These are phyloP conservation scores for Pollenia griseotomentosa DNA, from an alignment of 2,888 invertebrate species.

Conservation along the genomic window DNA sequence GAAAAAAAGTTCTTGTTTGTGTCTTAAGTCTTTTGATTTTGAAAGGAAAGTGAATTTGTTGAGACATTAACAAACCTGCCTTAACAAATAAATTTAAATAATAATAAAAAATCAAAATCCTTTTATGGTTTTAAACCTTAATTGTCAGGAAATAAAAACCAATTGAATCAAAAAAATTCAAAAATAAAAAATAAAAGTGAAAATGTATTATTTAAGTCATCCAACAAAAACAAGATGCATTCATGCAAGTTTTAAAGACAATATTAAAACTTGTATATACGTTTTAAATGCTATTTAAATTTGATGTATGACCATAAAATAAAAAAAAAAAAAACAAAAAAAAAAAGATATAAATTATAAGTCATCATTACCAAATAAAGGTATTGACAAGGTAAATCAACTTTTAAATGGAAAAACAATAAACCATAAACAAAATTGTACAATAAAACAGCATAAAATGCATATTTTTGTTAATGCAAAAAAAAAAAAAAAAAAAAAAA, in stretches of 20 bases:
- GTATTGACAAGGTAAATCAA: conserved; percentile 68
- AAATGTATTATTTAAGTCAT: conserved; percentile 26
- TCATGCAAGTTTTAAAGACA: background rate
- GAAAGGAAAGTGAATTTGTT: background rate
- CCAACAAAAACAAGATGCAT: background rate
- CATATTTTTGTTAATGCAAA: conserved; percentile 1
- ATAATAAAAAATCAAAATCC: conserved; percentile 49
- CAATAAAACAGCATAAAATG: conserved; percentile 28
- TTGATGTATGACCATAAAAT: conserved; percentile 21
- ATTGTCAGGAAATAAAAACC: conserved; percentile 57
- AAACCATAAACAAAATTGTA: conserved; percentile 41
- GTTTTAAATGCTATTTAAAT: too few relatives aligned
- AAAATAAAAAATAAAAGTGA: background rate
- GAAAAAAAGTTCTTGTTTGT: background rate
- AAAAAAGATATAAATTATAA: conserved; percentile 3
- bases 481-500: background rate
- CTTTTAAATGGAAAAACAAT: conserved; percentile 60
- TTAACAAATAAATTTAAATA: conserved; percentile 35
- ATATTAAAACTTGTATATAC: conserved; percentile 4
- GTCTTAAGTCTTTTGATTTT: conserved; percentile 33
- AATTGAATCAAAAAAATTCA: background rate
- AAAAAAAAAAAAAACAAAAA: background rate
- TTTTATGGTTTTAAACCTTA: conserved; percentile 43
- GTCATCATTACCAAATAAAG: conserved; percentile 63
- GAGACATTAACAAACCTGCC: conserved; percentile 19